Evolutionary conservation across 2,888 invertebrate species (phyloP), one percentile per base, ranked within the genome.

Genomic region (Erebia epiphron): DNA sequence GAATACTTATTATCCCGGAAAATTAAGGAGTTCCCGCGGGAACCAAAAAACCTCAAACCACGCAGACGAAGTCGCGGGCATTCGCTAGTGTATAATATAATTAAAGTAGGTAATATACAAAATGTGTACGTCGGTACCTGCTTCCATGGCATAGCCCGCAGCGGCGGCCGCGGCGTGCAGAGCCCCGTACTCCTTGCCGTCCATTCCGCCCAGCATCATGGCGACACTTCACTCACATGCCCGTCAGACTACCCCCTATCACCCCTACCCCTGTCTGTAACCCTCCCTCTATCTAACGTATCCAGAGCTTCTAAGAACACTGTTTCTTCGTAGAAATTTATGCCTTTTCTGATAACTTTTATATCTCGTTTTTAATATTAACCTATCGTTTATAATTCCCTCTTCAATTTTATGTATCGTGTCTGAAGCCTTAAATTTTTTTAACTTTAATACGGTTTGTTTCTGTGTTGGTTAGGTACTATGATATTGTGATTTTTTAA

Each of bases 121-220:
- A 18, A 16, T 54, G 1, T 26, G 1, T n/a, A 1, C 21, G 21
- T 21, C n/a, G 89, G 84, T 73, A 90, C 92, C 90, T 68, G 86
- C 74, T 2, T 92, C 92, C 91, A 92, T 91, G 56, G 91, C 82
- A 82, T 92, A 92, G 0, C 87, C 86, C 72, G 90, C 91, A 70
- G 86, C 86, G 69, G 91, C 91, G 71, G 91, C 91, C 65, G 91
- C 91, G 26, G 91, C 92, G 75, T 92, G 92, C 87, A 92, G 88
- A 85, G 92, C 91, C 75, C 92, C 92, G 85, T 92, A 93, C 85
- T 93, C 92, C 86, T 93, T 93, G 79, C 92, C 92, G 81, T 92
- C 92, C 92, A 93, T 93, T 63, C 88, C 90, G 75, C 89, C 91
- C 82, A 92, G 85, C 92, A 92, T 92, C 88, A 83, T 86, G 75